Base-by-base conservation (phyloP, 2,888 invertebrate genomes). In the Pardosa pseudoannulata region DNA sequence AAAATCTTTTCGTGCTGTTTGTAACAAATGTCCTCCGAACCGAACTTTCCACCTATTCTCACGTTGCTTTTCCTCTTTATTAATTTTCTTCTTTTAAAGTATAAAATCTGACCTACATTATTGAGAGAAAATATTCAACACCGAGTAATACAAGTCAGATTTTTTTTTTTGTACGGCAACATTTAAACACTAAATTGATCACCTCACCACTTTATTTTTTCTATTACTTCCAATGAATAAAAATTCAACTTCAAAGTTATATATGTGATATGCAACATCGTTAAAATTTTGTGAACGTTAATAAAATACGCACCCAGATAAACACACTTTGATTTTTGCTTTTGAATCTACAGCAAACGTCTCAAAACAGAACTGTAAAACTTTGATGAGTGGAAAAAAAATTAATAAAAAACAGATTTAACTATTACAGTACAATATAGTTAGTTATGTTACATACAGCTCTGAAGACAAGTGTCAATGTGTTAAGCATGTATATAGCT, bases 401-500 rank as follows among this genome's bases (percentile, higher is more conserved):
- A 67, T n/a, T 7, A 67, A 36, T 78, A 78, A 29, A 39, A 70
- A 72, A 83, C 72, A 65, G 19, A 46, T 76, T 29, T 28, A 68
- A 46, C 76, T 76, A 76, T 78, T 72, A 75, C 73, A 83, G 31
- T 78, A 78, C 65, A 76, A 62, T 76, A 82, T 70, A 72, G 65
- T 79, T 71, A 73, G 29, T 67, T 68, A 72, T 73, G 70, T 68
- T 86, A 86, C 85, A 86, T 79, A 86, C 73, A 79, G 73, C 85
- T 79, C 65, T 64, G 83, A 83, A 78, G 79, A 86, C 79, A 79
- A 86, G 79, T 86, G 85, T 86, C 85, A 79, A 83, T 79, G 85
- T 85, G 85, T 74, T 29, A 86, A 86, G 85, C 85, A 86, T 86
- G 85, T 86, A 79, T 86, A 86, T 79, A 86, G 85, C 85, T 86